Conservation (phyloP, 2,888 invertebrate species). For the Parnassius apollo region DNA sequence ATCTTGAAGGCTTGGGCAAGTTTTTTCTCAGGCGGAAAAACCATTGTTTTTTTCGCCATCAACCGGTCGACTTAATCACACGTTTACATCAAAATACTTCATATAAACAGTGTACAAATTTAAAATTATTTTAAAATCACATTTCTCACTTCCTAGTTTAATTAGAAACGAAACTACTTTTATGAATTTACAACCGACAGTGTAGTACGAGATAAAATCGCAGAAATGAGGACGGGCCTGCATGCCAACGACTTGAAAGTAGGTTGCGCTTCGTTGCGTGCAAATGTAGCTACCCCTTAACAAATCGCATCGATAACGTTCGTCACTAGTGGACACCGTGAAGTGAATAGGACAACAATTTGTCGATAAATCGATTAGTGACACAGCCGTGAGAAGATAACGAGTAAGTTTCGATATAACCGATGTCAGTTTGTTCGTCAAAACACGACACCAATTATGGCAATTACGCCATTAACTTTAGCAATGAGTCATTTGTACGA, state of each 20-base stretch:
- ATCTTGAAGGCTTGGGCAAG: no score
- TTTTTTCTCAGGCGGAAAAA: no score
- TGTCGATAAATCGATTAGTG: constrained; percentile 40
- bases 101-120: not conserved
- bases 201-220: constrained; percentile 17
- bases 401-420: constrained; percentile 20
- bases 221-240: constrained; percentile 13
- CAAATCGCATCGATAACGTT: constrained; percentile 16
- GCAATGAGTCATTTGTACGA: constrained; percentile 14
- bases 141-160: constrained; percentile 13
- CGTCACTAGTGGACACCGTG: constrained; percentile 22
- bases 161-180: constrained; percentile 16
- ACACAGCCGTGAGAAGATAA: constrained; percentile 42
- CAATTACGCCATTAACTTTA: constrained; percentile 14
- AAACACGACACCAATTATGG: constrained; percentile 22
- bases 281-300: constrained; percentile 5
- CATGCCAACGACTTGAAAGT: constrained; percentile 19
- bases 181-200: constrained; percentile 14
- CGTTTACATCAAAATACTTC: not conserved
- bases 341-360: constrained; percentile 40
- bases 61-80: not conserved
- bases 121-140: constrained; percentile 3
- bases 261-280: constrained; percentile 17
- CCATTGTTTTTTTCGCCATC: no score
- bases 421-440: constrained; percentile 16